These are phyloP conservation scores for Pristionchus arcanus DNA, from an alignment of 2,888 invertebrate species.

Conservation along the genomic window DNA sequence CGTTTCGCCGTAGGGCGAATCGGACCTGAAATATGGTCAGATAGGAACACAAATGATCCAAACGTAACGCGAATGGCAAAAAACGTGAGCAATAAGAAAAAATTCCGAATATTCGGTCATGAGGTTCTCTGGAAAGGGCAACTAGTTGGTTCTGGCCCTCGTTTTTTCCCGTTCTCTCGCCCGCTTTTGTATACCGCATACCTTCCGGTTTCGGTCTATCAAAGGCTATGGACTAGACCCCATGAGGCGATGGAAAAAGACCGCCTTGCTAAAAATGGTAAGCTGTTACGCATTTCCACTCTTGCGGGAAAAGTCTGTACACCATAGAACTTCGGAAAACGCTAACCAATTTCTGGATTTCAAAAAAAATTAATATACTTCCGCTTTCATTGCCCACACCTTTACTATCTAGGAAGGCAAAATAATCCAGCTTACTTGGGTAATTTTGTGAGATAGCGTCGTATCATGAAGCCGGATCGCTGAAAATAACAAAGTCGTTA, in stretches of 20 bases:
- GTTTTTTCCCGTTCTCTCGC: background rate
- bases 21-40: background rate
- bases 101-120: background rate
- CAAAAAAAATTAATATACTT: no score
- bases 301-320: background rate
- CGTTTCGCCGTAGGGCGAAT: background rate
- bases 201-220: slow-evolving; percentile 27
- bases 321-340: background rate
- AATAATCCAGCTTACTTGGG: background rate
- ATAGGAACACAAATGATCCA: no score
- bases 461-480: slow-evolving; percentile 26
- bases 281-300: background rate
- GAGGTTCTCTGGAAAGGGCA: background rate
- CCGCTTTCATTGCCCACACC: background rate
- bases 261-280: background rate
- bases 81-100: background rate
- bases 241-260: slow-evolving; percentile 2
- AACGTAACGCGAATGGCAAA: background rate
- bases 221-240: slow-evolving; percentile 27
- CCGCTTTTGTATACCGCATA: background rate
- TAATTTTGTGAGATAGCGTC: slow-evolving; percentile 14
- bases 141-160: background rate
- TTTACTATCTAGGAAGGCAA: background rate
- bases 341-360: background rate
- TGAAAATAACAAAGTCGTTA: slow-evolving; percentile 42